These are phyloP conservation scores for Macrophya annulata DNA, from an alignment of 2,888 invertebrate genomes.

Conservation along the genomic window DNA sequence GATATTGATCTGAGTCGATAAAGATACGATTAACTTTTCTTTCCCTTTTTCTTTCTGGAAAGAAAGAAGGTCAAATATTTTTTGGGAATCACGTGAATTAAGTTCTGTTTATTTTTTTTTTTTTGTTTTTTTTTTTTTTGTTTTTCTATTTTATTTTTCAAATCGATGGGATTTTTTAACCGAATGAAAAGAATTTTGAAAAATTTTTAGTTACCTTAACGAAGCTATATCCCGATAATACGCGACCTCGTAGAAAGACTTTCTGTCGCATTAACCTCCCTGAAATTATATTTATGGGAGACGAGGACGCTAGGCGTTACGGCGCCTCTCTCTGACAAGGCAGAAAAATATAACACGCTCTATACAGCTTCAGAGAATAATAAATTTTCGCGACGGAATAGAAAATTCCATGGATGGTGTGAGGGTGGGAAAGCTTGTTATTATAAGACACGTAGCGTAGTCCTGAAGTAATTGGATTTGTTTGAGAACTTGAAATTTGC, in stretches of 20 bases:
- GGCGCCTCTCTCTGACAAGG: conserved; percentile 45
- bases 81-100: background rate
- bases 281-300: conserved; percentile 48
- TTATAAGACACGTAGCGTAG: conserved; percentile 42
- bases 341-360: conserved; percentile 47
- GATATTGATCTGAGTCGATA: background rate
- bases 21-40: too few relatives aligned
- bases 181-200: background rate
- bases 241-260: conserved; percentile 34
- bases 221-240: conserved; percentile 24
- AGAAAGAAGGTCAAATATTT: background rate
- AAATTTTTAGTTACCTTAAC: conserved; percentile 30
- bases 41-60: background rate
- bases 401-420: conserved; percentile 25
- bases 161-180: background rate
- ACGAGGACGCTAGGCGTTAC: conserved; percentile 6
- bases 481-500: conserved; percentile 45
- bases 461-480: conserved; percentile 48
- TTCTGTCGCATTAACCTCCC: conserved; percentile 48
- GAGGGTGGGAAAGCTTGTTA: conserved; percentile 21
- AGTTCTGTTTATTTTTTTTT: too few relatives aligned
- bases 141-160: too few relatives aligned
- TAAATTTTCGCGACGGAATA: conserved; percentile 50
- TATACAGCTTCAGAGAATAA: conserved; percentile 53
- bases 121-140: too few relatives aligned